These are phyloP conservation scores for Corticium candelabrum DNA, from an alignment of 37 sponge, comb jelly and placozoan species.

Conservation along the genomic window DNA sequence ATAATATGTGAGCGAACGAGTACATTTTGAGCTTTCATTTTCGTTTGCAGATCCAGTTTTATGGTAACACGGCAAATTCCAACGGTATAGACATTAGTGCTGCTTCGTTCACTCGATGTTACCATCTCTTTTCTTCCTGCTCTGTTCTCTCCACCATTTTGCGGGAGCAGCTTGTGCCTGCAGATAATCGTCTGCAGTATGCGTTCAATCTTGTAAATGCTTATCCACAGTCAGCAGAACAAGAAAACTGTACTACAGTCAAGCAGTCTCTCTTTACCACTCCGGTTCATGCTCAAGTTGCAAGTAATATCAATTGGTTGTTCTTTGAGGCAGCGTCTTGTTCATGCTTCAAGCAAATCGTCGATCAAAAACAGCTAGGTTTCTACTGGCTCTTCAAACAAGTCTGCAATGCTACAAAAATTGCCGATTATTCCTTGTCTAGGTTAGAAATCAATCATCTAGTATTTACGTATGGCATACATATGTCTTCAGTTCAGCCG, in stretches of 20 bases:
- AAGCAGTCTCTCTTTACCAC: not conserved
- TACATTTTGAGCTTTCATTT: no score
- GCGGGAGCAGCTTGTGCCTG: not conserved
- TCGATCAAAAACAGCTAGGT: no score
- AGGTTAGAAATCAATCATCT: not conserved
- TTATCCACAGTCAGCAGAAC: not conserved
- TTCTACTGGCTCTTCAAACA: not conserved
- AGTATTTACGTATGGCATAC: no score
- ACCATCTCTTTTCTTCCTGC: not conserved
- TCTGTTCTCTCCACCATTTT: not conserved
- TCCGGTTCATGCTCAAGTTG: not conserved
- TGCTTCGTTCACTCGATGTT: no score
- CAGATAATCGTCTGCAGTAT: no score
- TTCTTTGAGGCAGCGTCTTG: not conserved
- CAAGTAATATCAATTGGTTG: not conserved
- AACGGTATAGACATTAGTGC: not conserved
- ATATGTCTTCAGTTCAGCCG: no score
- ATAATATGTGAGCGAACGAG: no score
- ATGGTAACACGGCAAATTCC: not conserved
- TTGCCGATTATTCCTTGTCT: not conserved
- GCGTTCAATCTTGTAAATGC: no score
- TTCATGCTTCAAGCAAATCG: not conserved
- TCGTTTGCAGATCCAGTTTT: no score
- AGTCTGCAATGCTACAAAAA: not conserved
- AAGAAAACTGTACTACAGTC: not conserved